Conservation (phyloP, 2,888 invertebrate genomes). For the Drosophila anomelani region DNA sequence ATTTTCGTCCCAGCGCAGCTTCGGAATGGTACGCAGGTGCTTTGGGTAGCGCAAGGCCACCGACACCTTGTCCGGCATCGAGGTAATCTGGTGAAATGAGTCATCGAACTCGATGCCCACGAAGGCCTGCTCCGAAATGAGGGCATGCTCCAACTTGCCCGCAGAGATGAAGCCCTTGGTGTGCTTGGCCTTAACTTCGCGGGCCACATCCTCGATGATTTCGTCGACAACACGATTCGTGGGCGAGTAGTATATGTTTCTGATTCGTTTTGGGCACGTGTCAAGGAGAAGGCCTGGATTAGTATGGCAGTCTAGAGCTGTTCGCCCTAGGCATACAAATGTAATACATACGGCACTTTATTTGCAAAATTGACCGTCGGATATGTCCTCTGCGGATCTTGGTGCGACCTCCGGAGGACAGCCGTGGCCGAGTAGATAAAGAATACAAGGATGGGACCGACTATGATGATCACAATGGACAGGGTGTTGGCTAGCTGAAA, state of each 20-base stretch:
- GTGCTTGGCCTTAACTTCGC: neutral
- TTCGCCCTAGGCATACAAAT: neutral
- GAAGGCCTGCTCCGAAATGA: conserved; percentile 18
- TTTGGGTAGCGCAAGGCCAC: conserved; percentile 54
- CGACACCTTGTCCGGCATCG: conserved; percentile 27
- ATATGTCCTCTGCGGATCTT: neutral
- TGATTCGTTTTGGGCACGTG: neutral
- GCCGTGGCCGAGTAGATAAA: conserved; percentile 20
- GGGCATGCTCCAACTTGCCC: conserved; percentile 1
- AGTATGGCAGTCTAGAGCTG: conserved; percentile 6
- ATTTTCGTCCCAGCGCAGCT: conserved; percentile 13
- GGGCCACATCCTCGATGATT: conserved; percentile 7
- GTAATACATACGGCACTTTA: conserved; percentile 20
- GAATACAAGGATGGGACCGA: conserved; percentile 21
- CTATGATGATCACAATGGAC: conserved; percentile 22
- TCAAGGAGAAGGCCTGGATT: conserved; percentile 10
- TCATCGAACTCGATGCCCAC: conserved; percentile 61
- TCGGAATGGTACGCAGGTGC: neutral
- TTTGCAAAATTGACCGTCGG: conserved; percentile 16
- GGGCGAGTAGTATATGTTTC: conserved; percentile 33
- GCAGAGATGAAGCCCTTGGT: conserved; percentile 12
- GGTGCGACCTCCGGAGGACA: neutral
- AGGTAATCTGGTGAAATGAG: conserved; percentile 1
- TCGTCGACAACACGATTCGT: neutral
- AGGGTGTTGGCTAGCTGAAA: conserved; percentile 22